Conservation (phyloP, 92 coral and sea anemone species). For the Parazoanthus darwini region DNA sequence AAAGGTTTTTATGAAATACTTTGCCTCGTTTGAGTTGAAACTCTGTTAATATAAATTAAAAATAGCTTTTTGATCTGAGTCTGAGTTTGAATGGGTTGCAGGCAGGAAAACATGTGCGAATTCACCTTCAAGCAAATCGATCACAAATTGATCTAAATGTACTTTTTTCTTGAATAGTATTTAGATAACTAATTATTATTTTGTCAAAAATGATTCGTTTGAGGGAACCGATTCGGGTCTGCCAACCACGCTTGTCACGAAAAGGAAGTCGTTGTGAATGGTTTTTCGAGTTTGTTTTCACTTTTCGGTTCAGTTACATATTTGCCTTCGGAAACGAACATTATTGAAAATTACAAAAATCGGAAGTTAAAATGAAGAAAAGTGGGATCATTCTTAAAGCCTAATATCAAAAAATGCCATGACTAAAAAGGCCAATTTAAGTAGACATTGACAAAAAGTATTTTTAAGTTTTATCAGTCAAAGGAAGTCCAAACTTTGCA, state of each 20-base stretch:
- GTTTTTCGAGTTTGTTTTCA: not conserved
- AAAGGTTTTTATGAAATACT: too few relatives aligned
- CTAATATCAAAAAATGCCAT: not conserved
- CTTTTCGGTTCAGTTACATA: not conserved
- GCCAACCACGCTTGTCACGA: not conserved
- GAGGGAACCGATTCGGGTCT: not conserved
- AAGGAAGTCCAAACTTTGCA: not conserved
- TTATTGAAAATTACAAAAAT: not conserved
- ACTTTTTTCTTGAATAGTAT: not conserved
- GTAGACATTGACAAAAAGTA: not conserved
- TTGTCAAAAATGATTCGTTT: slow-evolving; percentile 2
- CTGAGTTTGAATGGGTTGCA: not conserved
- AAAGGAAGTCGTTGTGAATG: not conserved
- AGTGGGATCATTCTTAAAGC: not conserved
- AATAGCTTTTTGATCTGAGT: not conserved
- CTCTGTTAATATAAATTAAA: not conserved
- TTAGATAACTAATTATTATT: slow-evolving; percentile 20
- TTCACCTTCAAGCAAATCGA: not conserved
- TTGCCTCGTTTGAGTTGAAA: too few relatives aligned
- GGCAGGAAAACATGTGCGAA: not conserved
- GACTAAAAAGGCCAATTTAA: not conserved
- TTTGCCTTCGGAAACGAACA: not conserved
- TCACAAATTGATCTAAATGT: not conserved
- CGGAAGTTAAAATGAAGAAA: slow-evolving; percentile 5
- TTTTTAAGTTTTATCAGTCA: not conserved